Evolutionary conservation across 2,888 invertebrate species (phyloP).

Genomic region (Apodemia duryi): DNA sequence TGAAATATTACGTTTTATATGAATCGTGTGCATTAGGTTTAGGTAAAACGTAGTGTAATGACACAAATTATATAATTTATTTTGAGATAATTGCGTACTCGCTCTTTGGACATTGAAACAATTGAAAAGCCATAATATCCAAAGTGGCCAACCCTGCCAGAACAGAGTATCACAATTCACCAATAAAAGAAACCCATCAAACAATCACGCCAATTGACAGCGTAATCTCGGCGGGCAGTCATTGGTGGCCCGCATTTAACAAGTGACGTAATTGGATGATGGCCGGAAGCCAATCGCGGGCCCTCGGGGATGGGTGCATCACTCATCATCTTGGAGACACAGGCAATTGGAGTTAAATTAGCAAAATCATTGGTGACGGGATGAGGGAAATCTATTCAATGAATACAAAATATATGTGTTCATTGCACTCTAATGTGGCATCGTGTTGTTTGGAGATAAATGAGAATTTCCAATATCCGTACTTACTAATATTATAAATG

Average conservation of each 20-base stretch:
- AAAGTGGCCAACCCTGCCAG: too few species aligned
- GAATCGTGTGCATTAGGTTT: too few species aligned
- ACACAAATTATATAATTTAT: too few species aligned
- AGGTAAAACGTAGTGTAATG: too few species aligned
- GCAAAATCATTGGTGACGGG: conserved; percentile 26
- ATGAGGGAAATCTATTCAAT: neutral
- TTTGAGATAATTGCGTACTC: too few species aligned
- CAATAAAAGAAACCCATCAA: conserved; percentile 13
- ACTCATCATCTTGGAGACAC: conserved; percentile 58
- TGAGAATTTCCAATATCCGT: too few species aligned
- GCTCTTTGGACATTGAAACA: too few species aligned
- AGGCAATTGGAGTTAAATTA: conserved; percentile 49
- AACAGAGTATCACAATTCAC: neutral
- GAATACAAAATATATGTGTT: neutral
- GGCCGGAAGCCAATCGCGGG: conserved; percentile 55
- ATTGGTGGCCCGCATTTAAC: conserved; percentile 28
- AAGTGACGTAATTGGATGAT: conserved; percentile 59
- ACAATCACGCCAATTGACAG: conserved; percentile 30
- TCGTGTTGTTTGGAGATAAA: too few species aligned
- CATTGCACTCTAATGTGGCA: neutral
- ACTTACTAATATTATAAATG: too few species aligned
- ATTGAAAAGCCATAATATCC: too few species aligned
- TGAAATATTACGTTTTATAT: too few species aligned
- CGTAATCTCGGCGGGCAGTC: conserved; percentile 24
- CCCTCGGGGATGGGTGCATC: conserved; percentile 55